Evolutionary conservation across 2,113 vertebrate genomes (phyloP), one percentile per base, ranked within the genome.

Genomic region (Charadrius vociferus): DNA sequence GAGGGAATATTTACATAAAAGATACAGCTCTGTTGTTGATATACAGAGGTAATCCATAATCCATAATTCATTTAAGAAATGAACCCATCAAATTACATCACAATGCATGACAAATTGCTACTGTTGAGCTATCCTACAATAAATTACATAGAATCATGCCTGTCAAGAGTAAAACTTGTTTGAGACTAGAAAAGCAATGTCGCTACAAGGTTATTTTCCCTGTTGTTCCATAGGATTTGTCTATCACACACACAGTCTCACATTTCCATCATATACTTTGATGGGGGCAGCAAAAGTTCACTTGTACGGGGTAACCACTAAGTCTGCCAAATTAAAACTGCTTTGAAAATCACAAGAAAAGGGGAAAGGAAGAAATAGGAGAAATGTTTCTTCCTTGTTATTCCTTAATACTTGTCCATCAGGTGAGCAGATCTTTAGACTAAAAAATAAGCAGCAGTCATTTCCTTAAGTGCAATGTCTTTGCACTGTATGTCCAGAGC

Each of bases 21-120:
- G 96, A 96, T 91, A 94, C 71, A 88, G 86, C 74, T 93, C 80
- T 92, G 93, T 97, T 97, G 95, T 96, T 97, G 95, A 97, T 97
- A 96, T 95, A 97, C 96, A 96, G 95, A 95, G 73, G 96, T 97
- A 97, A 98, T 97, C 96, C 94, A 96, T 97, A 97, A 97, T 97
- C 97, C 95, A 97, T 98, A 98, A 98, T 96, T 97, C 95, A 93
- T 92, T 98, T 90, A 94, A 95, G 86, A 97, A 97, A 96, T 84
- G 94, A 97, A 91, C 94, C 95, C 91, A 96, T 97, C 96, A 93
- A 96, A 95, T 98, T 95, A 91, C 90, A 97, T 97, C 96, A 97
- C 91, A 92, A 84, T 5, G 19, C 80, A 92, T 91, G 96, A 96
- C 72, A 97, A 97, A 97, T 92, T 95, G 91, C 93, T 94, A 80